phyloP scores from a whole-genome alignment of 1,140 invertebrate genomes.

The Drosophila bifasciata region DNA sequence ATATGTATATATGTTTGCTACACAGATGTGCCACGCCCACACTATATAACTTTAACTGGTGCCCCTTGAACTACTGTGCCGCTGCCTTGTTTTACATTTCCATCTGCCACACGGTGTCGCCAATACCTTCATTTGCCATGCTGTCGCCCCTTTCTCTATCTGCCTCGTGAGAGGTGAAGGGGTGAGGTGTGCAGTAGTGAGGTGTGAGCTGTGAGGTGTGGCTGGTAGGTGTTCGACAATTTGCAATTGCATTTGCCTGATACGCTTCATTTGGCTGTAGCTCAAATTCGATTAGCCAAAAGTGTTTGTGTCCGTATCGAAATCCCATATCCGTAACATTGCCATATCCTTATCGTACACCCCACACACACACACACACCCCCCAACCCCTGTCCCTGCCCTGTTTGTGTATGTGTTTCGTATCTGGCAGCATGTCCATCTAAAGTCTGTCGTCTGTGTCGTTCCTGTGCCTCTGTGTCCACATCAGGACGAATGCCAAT shows the following conservation, averaged over 20 bases:
- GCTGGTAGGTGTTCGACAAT: no score
- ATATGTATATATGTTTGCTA: neutral
- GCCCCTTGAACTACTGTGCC: neutral
- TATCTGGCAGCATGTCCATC: no score
- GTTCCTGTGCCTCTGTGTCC: slow-evolving; percentile 1
- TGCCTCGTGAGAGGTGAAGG: no score
- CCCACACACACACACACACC: no score
- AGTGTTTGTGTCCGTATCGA: slow-evolving; percentile 39
- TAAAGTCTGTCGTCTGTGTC: slow-evolving; percentile 16
- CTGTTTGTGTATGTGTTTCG: no score
- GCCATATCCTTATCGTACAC: no score
- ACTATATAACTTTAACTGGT: neutral
- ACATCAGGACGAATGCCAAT: slow-evolving; percentile 52
- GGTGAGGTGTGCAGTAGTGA: no score
- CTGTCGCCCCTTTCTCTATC: no score
- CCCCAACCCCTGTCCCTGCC: no score
- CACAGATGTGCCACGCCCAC: slow-evolving; percentile 6
- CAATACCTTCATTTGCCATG: no score
- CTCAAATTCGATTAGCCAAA: slow-evolving; percentile 72
- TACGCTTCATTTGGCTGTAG: slow-evolving; percentile 64
- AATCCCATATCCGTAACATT: slow-evolving; percentile 8
- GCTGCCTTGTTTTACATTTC: neutral
- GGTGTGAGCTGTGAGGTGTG: no score
- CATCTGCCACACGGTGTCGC: no score
- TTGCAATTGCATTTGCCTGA: slow-evolving; percentile 44